A percentile compares a stretch with the other conserved stretches of the same genome.
Evolutionary conservation across 2,888 invertebrate genomes (phyloP).

Genomic region (Callosobruchus maculatus): DNA sequence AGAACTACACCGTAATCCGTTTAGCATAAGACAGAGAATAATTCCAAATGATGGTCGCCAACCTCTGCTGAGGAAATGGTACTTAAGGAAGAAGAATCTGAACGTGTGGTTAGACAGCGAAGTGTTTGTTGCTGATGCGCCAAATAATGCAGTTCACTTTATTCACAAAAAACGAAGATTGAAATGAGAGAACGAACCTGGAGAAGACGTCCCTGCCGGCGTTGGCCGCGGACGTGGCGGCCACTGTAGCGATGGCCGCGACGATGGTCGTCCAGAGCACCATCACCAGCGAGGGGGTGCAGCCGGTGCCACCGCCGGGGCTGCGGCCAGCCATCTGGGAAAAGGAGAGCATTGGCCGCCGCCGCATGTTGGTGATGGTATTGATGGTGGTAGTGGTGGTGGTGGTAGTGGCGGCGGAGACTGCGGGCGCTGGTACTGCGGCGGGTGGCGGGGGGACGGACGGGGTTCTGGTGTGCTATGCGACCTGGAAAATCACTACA

Average conservation of each 20-base stretch:
- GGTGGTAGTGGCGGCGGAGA: too few relatives aligned
- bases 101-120: too few relatives aligned
- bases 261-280: neutral
- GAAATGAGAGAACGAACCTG: neutral
- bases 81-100: too few relatives aligned
- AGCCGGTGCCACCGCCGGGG: neutral
- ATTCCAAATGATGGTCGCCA: too few relatives aligned
- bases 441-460: conserved; percentile 35
- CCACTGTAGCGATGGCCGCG: neutral
- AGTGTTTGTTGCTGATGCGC: too few relatives aligned
- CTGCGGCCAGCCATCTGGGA: neutral
- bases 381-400: too few relatives aligned
- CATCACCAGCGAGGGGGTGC: neutral
- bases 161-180: too few relatives aligned
- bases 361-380: neutral
- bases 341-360: neutral
- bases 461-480: neutral
- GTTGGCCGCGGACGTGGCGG: neutral
- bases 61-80: too few relatives aligned
- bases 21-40: too few relatives aligned
- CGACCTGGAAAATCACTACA: neutral
- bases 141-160: too few relatives aligned
- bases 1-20: too few relatives aligned
- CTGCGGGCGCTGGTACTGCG: conserved; percentile 7
- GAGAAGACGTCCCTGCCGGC: neutral